Evolutionary conservation across 1,140 invertebrate genomes (phyloP), one percentile per base, ranked within the genome.

Genomic region (Centruroides vittatus): DNA sequence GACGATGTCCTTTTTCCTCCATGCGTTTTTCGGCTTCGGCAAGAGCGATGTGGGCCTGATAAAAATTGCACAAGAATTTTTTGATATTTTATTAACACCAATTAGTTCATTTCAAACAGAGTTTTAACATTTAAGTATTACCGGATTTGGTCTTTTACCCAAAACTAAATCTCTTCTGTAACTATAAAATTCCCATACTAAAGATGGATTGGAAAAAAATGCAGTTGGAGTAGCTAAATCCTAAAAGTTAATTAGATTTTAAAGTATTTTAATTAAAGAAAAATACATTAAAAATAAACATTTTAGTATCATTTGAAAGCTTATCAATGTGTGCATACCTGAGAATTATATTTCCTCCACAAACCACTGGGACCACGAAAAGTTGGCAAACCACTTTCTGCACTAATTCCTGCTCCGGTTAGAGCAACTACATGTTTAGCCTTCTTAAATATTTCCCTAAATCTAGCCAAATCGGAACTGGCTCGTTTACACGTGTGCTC

Each of bases 121-220:
- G 23, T 23, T n/a, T n/a, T 41, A 41, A 8, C 41, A 41, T 8
- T 41, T 41, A 6, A 41, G 8, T 41, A 66, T 71, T 74, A 84
- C 84, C 67, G 76, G 73, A 68, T 88, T 88, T 4, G 85, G 84
- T 53, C 77, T 58, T 61, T 82, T 84, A 55, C 79, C 77, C 10
- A 72, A 72, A 64, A 84, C 83, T 34, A 85, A 70, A 71, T 82
- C 82, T 64, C 86, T 73, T 54, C 86, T 74, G 67, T 87, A 86
- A 68, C 86, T 83, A 70, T 88, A 88, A 73, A 88, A 87, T 72
- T 87, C 84, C 86, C 86, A 88, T 4, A 88, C 85, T 47, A 86
- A 72, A 3, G 83, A 84, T 3, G 85, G 84, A 72, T 84, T 80
- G 35, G 72, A 68, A 41, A 66, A 66, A 72, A 87, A 88, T 36